Evolutionary conservation across 2,888 invertebrate genomes (phyloP), one percentile per base, ranked within the genome.

Genomic region (Phyto melanocephala): DNA sequence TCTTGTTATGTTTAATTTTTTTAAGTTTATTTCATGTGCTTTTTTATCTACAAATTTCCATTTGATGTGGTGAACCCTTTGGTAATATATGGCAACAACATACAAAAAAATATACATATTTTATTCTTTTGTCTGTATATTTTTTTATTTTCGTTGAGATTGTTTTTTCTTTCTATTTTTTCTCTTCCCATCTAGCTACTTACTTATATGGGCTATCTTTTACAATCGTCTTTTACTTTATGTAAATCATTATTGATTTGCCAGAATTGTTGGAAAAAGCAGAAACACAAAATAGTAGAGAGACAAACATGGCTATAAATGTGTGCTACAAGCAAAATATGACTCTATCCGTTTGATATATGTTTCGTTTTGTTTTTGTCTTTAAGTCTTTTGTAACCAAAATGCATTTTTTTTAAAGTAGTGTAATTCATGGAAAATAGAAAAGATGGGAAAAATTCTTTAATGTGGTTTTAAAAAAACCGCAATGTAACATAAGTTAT

Each of bases 221-320:
- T 20, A 33, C 54, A 60, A 50, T 50, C 22, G 56, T 54, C 60
- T 68, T 54, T 54, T 56, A 4, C 33, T 54, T 62, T 68, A 74
- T 74, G 72, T 63, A 70, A 78, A 68, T 63, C 72, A 42, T 47
- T 78, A 81, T 81, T 81, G 81, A 77, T 81, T 77, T 77, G 71
- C 52, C 52, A 47, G 28, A 24, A 62, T 28, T 33, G n/a, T 11
- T 28, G n/a, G 50, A 62, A 10, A 62, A 62, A 33, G 22, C 3
- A 35, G 11, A 22, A 24, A 45, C n/a, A 22, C 11, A 0, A 35
- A 22, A 11, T 10, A 33, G 35, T 45, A 42, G 10, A 2, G 42
- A 13, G 42, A 33, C 33, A 45, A 58, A 63, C 62, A 7, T 20
- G 62, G 33, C 52, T 37, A 62, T 72, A 75, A 75, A 75, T 75